phyloP scores from a whole-genome alignment of 2,888 invertebrate species.

The Parnassius glacialis region DNA sequence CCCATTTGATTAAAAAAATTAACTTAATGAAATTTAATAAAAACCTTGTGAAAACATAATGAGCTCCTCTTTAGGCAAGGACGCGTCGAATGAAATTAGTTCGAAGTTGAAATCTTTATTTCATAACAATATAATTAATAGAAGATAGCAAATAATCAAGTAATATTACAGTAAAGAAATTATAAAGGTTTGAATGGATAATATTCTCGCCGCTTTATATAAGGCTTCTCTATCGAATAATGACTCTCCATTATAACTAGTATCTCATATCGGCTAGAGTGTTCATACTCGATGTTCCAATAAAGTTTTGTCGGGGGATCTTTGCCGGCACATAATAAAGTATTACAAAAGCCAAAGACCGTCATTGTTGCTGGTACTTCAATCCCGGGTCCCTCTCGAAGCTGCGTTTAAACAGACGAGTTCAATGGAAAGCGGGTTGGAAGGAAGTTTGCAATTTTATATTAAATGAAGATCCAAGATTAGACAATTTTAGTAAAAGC shows the following conservation, averaged over 20 bases:
- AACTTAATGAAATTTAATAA: too few species aligned
- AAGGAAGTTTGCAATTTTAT: too few species aligned
- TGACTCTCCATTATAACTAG: slow-evolving; percentile 62
- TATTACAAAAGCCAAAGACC: slow-evolving; percentile 81
- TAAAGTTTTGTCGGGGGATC: slow-evolving; percentile 80
- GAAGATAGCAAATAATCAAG: too few species aligned
- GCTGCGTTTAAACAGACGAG: slow-evolving; percentile 41
- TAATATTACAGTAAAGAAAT: slow-evolving; percentile 17
- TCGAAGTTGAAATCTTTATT: too few species aligned
- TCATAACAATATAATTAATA: too few species aligned
- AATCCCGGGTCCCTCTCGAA: slow-evolving; percentile 60
- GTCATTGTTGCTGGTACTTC: slow-evolving; percentile 80
- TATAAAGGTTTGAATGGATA: slow-evolving; percentile 22
- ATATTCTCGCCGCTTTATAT: slow-evolving; percentile 28
- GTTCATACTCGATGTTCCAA: slow-evolving; percentile 76
- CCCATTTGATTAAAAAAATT: too few species aligned
- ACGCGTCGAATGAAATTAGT: too few species aligned
- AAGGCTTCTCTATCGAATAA: slow-evolving; percentile 53
- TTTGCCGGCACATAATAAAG: slow-evolving; percentile 79
- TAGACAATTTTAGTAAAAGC: too few species aligned
- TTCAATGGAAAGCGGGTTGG: slow-evolving; percentile 21
- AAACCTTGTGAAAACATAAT: too few species aligned
- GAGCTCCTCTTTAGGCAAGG: too few species aligned
- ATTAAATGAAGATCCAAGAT: too few species aligned
- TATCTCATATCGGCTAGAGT: slow-evolving; percentile 67